phyloP scores from a whole-genome alignment of 2,888 invertebrate species.

The Philaethria dido region DNA sequence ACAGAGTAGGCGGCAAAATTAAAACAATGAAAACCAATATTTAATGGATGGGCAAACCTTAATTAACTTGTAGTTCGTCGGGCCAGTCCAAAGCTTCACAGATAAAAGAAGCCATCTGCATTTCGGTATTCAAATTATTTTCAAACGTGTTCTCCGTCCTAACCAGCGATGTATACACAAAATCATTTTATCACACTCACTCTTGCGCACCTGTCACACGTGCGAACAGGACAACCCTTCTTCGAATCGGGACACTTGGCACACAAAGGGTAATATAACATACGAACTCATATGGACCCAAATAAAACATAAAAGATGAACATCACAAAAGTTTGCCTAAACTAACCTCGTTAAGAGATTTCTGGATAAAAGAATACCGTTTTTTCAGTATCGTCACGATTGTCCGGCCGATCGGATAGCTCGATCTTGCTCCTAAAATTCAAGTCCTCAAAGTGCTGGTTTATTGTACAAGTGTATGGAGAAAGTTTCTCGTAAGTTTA shows the following conservation, averaged over 20 bases:
- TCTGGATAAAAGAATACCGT: conserved; percentile 82
- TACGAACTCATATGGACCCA: conserved; percentile 75
- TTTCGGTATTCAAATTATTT: conserved; percentile 83
- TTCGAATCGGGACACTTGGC: conserved; percentile 54
- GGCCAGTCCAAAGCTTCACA: conserved; percentile 64
- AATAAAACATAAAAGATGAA: conserved; percentile 75
- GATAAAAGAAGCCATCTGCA: conserved; percentile 83
- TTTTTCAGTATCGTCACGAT: conserved; percentile 82
- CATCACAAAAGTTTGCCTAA: conserved; percentile 83
- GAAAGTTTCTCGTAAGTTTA: conserved; percentile 70
- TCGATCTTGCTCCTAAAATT: conserved; percentile 56
- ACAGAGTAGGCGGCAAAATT: conserved; percentile 72
- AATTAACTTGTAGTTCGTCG: conserved; percentile 82
- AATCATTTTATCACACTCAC: conserved; percentile 77
- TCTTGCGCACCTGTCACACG: conserved; percentile 66
- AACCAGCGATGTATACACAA: conserved; percentile 58
- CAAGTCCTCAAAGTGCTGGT: conserved; percentile 50
- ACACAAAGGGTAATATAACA: conserved; percentile 71
- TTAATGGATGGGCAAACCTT: conserved; percentile 82
- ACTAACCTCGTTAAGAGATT: conserved; percentile 83
- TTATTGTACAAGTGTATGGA: conserved; percentile 62
- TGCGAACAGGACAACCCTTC: conserved; percentile 71
- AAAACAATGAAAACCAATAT: conserved; percentile 80
- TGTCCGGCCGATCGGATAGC: conserved; percentile 80
- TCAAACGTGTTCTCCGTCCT: conserved; percentile 77